Evolutionary conservation across 2,797 vertebrate genomes (phyloP).

Genomic region (Saguinus oedipus): DNA sequence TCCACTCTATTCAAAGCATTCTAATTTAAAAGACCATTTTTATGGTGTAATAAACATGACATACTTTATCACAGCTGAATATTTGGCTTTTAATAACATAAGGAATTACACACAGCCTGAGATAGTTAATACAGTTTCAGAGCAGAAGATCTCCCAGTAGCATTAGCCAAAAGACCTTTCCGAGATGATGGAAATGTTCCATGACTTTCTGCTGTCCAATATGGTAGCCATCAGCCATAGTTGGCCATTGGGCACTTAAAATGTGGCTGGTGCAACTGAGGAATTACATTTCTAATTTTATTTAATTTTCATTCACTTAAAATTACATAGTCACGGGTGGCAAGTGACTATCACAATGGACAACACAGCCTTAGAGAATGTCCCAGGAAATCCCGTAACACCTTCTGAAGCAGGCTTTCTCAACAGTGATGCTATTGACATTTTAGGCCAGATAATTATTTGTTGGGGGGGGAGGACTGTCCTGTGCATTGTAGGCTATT

Average conservation of each 20-base stretch:
- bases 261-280: neutral
- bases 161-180: neutral
- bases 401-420: neutral
- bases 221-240: neutral
- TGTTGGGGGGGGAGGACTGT: neutral
- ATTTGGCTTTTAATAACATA: neutral
- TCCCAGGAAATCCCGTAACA: neutral
- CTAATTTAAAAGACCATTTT: conserved; percentile 16
- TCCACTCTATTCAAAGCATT: conserved; percentile 1
- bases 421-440: neutral
- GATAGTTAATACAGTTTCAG: neutral
- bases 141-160: neutral
- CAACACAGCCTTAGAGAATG: neutral
- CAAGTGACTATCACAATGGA: neutral
- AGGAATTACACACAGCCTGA: neutral
- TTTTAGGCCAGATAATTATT: neutral
- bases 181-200: neutral
- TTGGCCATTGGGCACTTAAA: neutral
- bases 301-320: neutral
- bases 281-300: neutral
- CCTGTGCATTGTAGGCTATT: neutral
- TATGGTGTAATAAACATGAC: neutral
- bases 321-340: neutral
- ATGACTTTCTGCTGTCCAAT: neutral
- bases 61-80: neutral